Percentiles rank a stretch among this genome's conserved stretches.
phyloP scores from a whole-genome alignment of 1,140 invertebrate genomes.

The Ylistrum balloti region DNA sequence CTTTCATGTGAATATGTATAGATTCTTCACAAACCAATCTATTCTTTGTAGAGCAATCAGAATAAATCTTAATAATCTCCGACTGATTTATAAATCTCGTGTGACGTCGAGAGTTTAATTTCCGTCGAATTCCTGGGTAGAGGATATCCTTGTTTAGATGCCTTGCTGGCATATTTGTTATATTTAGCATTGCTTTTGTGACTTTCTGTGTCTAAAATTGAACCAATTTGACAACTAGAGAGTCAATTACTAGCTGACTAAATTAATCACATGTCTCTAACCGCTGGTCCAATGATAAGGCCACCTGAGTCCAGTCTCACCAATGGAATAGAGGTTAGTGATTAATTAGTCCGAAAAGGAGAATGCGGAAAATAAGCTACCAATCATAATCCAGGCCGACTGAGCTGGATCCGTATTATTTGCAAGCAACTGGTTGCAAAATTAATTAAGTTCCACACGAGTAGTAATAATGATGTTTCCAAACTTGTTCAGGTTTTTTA shows the following conservation, averaged over 20 bases:
- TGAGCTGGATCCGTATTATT: background rate
- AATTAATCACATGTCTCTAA: background rate
- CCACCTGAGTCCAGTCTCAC: conserved; percentile 1
- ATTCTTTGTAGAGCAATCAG: background rate
- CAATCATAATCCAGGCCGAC: background rate
- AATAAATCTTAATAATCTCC: conserved; percentile 23
- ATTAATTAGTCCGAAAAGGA: background rate
- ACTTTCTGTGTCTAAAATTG: background rate
- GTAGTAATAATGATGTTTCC: background rate
- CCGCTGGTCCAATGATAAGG: background rate
- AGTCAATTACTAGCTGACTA: conserved; percentile 18
- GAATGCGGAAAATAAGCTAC: background rate
- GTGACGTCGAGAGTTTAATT: background rate
- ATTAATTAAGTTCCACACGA: background rate
- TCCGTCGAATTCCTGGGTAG: background rate
- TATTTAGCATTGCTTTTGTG: conserved; percentile 24
- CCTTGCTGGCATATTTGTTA: background rate
- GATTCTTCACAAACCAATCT: background rate
- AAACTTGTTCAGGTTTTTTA: background rate
- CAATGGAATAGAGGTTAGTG: background rate
- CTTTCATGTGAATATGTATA: too few species aligned
- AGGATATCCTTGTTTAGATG: conserved; percentile 27
- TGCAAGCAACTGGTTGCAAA: conserved; percentile 13
- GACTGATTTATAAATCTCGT: background rate
- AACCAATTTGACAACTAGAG: conserved; percentile 5